Evolutionary conservation across 1,140 invertebrate species (phyloP).

Genomic region (Ostrea denselamellosa): DNA sequence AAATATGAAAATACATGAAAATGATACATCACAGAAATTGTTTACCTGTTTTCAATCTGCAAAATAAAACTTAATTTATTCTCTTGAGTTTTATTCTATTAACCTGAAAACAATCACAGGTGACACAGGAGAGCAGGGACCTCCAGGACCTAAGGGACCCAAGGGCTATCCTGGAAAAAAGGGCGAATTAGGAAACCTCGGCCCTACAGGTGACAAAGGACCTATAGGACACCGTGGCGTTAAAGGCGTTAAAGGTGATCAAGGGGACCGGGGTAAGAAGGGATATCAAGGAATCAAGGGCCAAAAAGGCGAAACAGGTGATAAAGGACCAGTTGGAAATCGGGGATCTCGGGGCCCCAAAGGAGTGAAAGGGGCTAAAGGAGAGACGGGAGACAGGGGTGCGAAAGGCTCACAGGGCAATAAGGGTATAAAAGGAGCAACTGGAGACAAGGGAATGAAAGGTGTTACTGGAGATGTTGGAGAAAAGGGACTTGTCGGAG

Average conservation of each 20-base stretch:
- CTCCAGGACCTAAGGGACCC: conserved; percentile 35
- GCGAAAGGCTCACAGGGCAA: neutral
- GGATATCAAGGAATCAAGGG: conserved; percentile 12
- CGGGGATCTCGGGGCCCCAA: neutral
- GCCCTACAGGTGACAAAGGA: neutral
- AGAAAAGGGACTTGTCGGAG: conserved; percentile 8
- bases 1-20: too few species aligned
- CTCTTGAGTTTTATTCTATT: too few species aligned
- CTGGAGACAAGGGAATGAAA: conserved; percentile 14
- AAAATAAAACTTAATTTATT: too few species aligned
- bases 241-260: neutral
- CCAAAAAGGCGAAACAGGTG: neutral
- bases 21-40: too few species aligned
- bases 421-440: neutral
- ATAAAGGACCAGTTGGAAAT: neutral
- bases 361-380: neutral
- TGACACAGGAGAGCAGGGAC: neutral
- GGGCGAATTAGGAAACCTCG: neutral
- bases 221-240: neutral
- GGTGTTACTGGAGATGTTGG: conserved; percentile 21
- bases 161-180: neutral
- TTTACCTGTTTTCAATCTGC: too few species aligned
- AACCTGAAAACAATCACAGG: neutral
- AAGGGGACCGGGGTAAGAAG: neutral
- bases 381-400: conserved; percentile 23